Evolutionary conservation across 2,888 invertebrate genomes (phyloP).

Genomic region (Drosophila setosimentum): DNA sequence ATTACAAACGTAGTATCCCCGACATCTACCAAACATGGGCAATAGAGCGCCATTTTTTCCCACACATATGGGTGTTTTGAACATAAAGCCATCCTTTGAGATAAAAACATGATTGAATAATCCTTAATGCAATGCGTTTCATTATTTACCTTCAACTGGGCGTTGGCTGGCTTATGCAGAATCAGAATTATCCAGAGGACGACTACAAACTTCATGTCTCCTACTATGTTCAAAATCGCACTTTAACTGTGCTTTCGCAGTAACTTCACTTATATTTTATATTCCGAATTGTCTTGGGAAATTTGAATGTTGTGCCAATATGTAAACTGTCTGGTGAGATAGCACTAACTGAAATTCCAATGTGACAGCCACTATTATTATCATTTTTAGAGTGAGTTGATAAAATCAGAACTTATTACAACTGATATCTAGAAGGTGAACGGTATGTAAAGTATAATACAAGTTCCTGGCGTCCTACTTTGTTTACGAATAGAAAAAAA

Average conservation of each 20-base stretch:
- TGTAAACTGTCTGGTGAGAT: constrained; percentile 60
- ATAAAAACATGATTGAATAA: background rate
- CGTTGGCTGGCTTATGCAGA: constrained; percentile 25
- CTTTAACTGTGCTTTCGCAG: constrained; percentile 44
- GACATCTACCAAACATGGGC: constrained; percentile 74
- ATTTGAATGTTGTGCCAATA: constrained; percentile 53
- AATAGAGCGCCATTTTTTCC: constrained; percentile 68
- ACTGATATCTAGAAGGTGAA: constrained; percentile 20
- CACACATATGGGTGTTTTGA: constrained; percentile 58
- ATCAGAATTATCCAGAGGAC: constrained; percentile 34
- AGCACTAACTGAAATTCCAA: constrained; percentile 26
- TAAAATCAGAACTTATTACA: constrained; percentile 32
- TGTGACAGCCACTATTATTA: constrained; percentile 31
- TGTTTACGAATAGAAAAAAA: background rate
- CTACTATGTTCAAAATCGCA: constrained; percentile 22
- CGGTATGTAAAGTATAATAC: background rate
- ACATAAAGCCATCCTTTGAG: constrained; percentile 44
- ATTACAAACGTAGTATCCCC: constrained; percentile 72
- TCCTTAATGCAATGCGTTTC: background rate
- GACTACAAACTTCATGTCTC: constrained; percentile 39
- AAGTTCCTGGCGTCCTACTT: background rate
- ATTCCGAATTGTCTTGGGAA: constrained; percentile 25
- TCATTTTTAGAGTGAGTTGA: constrained; percentile 40
- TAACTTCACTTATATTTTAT: constrained; percentile 46
- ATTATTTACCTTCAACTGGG: constrained; percentile 49